phyloP scores from a whole-genome alignment of 64 coral and sea anemone species.

The Dendronephthya gigantea region DNA sequence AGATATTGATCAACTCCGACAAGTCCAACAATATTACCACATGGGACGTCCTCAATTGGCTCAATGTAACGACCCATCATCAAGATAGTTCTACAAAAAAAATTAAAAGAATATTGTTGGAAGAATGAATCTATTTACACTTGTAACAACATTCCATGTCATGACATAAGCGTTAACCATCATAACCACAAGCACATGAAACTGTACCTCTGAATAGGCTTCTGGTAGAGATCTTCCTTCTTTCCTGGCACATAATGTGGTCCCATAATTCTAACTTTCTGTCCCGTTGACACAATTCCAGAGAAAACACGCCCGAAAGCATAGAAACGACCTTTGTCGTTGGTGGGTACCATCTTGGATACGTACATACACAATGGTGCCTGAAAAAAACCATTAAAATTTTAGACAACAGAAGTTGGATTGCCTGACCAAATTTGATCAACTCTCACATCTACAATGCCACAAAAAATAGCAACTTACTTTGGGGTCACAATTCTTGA shows the following conservation, averaged over 20 bases:
- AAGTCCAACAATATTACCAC: constrained; percentile 91
- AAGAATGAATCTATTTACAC: too few species aligned
- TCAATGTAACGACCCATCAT: constrained; percentile 99
- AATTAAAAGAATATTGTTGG: too few species aligned
- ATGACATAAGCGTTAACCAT: too few species aligned
- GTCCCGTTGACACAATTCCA: constrained; percentile 59
- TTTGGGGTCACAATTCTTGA: constrained; percentile 69
- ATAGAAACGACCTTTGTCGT: constrained; percentile 95
- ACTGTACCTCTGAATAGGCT: constrained; percentile 74
- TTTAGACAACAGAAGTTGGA: too few species aligned
- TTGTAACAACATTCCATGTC: too few species aligned
- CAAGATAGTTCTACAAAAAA: constrained; percentile 81
- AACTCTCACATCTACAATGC: background rate
- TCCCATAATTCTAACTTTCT: constrained; percentile 96
- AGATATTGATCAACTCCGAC: constrained; percentile 93
- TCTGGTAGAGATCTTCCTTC: constrained; percentile 88
- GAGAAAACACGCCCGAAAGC: constrained; percentile 99
- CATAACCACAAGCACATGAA: too few species aligned
- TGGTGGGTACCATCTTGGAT: constrained; percentile 94
- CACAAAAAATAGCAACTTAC: background rate
- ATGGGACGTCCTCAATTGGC: constrained; percentile 78
- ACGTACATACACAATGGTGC: constrained; percentile 73
- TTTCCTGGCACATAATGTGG: constrained; percentile 88
- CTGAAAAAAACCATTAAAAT: too few species aligned
- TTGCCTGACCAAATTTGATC: too few species aligned